These are phyloP conservation scores for Eueremaeus valkanovi DNA, from an alignment of 2,888 invertebrate species.

Conservation along the genomic window DNA sequence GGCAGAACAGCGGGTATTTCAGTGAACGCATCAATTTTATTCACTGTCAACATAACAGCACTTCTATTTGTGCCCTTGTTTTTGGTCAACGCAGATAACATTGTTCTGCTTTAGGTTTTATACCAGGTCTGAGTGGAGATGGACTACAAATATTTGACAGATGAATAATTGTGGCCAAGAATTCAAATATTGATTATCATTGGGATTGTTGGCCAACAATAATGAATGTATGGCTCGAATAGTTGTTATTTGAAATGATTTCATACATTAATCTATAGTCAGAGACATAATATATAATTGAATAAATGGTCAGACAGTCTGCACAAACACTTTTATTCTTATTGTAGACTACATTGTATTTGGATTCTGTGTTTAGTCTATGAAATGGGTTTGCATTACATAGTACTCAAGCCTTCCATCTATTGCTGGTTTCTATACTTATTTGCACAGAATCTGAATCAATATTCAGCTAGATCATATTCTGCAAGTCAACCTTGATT, in stretches of 20 bases:
- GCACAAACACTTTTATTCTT: no score
- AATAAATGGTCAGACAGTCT: no score
- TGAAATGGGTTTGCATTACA: neutral
- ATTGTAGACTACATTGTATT: no score
- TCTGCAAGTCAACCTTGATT: no score
- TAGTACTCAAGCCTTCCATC: neutral
- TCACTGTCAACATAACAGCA: constrained; percentile 25
- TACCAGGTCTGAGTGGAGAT: neutral
- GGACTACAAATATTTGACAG: constrained; percentile 12
- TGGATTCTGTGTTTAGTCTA: neutral
- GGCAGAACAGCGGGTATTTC: neutral
- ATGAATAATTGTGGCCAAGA: neutral
- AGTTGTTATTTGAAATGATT: constrained; percentile 21
- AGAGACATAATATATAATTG: neutral
- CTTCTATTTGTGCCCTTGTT: constrained; percentile 24
- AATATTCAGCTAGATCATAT: no score
- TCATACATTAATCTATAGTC: no score
- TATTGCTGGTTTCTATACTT: neutral
- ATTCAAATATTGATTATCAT: constrained; percentile 6
- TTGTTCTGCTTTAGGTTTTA: neutral
- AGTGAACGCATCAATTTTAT: constrained; percentile 30
- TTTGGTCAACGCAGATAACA: constrained; percentile 32
- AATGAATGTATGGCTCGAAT: constrained; percentile 2
- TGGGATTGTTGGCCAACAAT: neutral
- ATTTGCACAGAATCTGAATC: no score